These are phyloP conservation scores for Borostomias antarcticus DNA, from an alignment of 2,797 vertebrate genomes.

Conservation along the genomic window DNA sequence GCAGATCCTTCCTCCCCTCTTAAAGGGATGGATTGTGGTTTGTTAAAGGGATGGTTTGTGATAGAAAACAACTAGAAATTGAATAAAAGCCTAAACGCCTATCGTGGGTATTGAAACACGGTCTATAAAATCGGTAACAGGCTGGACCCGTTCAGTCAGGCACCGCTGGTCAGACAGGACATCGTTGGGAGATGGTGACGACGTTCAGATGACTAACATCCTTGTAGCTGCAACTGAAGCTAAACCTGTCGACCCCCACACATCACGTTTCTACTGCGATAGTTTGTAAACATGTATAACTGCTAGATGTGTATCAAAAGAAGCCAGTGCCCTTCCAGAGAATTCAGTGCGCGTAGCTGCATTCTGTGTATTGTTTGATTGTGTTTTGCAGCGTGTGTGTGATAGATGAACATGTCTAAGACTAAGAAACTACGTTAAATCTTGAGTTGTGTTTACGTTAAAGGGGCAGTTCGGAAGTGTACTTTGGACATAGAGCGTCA, in stretches of 20 bases:
- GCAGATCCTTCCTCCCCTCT: constrained; percentile 7
- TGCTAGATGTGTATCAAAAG: constrained; percentile 15
- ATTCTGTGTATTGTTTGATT: constrained; percentile 1
- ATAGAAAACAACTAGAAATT: too few relatives aligned
- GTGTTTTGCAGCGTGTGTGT: constrained; percentile 37
- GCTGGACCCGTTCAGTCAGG: constrained; percentile 42
- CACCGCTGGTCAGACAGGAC: constrained; percentile 50
- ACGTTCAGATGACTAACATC: constrained; percentile 22
- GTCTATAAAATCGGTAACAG: too few relatives aligned
- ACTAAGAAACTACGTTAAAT: too few relatives aligned
- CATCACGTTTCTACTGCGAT: neutral
- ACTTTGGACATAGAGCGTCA: too few relatives aligned
- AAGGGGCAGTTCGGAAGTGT: too few relatives aligned
- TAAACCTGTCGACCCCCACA: neutral
- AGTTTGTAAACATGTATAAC: constrained; percentile 35
- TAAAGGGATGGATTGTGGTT: too few relatives aligned
- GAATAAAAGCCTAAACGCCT: too few relatives aligned
- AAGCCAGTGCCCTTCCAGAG: constrained; percentile 13
- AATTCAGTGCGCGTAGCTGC: constrained; percentile 48
- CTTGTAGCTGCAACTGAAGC: constrained; percentile 33
- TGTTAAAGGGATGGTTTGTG: too few relatives aligned
- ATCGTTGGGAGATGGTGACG: constrained; percentile 7
- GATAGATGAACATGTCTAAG: too few relatives aligned
- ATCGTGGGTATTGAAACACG: too few relatives aligned
- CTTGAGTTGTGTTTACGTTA: too few relatives aligned